Conservation (phyloP, 1,140 invertebrate species). For the Zaprionus inermis region DNA sequence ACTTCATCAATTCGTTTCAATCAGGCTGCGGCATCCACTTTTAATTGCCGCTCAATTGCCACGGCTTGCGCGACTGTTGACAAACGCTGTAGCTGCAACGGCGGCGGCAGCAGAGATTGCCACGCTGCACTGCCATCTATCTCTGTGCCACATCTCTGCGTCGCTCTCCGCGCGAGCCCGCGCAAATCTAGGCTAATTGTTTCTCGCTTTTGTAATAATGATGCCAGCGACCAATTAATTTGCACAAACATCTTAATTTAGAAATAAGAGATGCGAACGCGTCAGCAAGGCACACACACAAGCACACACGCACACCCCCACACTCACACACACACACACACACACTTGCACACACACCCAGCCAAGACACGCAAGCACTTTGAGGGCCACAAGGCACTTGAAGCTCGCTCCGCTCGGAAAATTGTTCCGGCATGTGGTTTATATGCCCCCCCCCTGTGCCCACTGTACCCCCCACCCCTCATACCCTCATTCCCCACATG, state of each 20-base stretch:
- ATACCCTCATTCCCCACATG: too few relatives aligned
- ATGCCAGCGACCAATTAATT: slow-evolving; percentile 82
- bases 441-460: too few relatives aligned
- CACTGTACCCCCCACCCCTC: too few relatives aligned
- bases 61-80: slow-evolving; percentile 1
- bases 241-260: slow-evolving; percentile 83
- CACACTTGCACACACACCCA: slow-evolving; percentile 2
- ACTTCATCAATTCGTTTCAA: slow-evolving; percentile 73
- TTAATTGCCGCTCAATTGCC: slow-evolving; percentile 76
- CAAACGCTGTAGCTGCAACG: slow-evolving; percentile 30
- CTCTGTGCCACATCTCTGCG: neutral
- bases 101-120: neutral
- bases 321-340: slow-evolving; percentile 15
- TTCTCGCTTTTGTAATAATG: slow-evolving; percentile 81
- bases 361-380: neutral
- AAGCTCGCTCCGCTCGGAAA: neutral
- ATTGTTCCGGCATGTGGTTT: neutral
- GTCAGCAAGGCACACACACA: slow-evolving; percentile 25
- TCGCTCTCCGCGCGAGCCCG: slow-evolving; percentile 7
- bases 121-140: neutral
- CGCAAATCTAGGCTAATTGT: slow-evolving; percentile 81
- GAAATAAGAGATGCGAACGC: slow-evolving; percentile 51
- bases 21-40: slow-evolving; percentile 59
- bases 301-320: slow-evolving; percentile 20
- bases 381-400: neutral